Conservation (phyloP, 2,113 vertebrate species). For the Nannobrachium achirus region DNA sequence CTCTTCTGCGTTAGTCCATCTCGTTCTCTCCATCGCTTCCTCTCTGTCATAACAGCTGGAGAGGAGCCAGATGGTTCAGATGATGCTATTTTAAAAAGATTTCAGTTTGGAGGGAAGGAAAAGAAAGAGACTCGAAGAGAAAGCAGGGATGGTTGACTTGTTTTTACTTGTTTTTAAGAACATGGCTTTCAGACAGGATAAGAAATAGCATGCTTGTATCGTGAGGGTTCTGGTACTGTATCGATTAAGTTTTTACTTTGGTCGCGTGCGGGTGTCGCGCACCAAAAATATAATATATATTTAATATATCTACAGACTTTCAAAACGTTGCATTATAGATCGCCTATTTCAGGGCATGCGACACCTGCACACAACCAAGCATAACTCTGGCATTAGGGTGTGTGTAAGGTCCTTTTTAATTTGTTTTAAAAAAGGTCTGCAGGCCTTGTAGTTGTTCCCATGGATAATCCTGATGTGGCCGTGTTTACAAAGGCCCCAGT, state of each 20-base stretch:
- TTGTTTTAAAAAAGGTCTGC: constrained; percentile 28
- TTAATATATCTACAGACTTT: too few species aligned
- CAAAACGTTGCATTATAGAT: too few species aligned
- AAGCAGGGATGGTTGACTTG: background rate
- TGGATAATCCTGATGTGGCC: constrained; percentile 52
- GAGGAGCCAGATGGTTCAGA: constrained; percentile 54
- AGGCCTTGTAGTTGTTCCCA: constrained; percentile 36
- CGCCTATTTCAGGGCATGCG: background rate
- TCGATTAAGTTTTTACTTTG: too few species aligned
- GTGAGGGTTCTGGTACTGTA: background rate
- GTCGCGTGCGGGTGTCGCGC: too few species aligned
- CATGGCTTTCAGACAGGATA: background rate
- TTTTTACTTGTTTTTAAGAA: constrained; percentile 12
- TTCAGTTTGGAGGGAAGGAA: constrained; percentile 39
- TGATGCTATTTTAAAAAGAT: constrained; percentile 55
- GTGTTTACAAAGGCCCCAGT: constrained; percentile 69
- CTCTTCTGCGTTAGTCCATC: constrained; percentile 50
- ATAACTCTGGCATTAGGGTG: constrained; percentile 11
- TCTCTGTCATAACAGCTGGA: constrained; percentile 59
- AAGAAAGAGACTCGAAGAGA: background rate
- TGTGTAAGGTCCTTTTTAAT: constrained; percentile 53
- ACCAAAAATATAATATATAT: too few species aligned
- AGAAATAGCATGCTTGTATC: constrained; percentile 26
- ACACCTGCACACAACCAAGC: too few species aligned
- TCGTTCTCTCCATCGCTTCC: constrained; percentile 42